A percentile compares a stretch with the other conserved stretches of the same genome.
phyloP scores from a whole-genome alignment of 2,888 invertebrate species.

The Antheraea yamamai region DNA sequence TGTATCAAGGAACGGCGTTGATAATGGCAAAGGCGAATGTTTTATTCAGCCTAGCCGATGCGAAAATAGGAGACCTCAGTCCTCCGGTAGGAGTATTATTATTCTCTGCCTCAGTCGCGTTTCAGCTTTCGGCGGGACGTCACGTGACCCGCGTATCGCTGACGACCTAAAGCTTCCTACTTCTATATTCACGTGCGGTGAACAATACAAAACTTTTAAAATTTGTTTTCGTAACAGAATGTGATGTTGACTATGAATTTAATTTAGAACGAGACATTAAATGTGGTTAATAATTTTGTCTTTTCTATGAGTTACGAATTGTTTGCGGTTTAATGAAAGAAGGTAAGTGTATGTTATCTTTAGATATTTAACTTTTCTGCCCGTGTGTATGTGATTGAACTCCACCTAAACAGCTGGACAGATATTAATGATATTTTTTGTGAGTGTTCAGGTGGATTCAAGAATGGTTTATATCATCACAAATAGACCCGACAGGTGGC shows the following conservation, averaged over 20 bases:
- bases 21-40: neutral
- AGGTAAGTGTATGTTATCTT: neutral
- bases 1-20: neutral
- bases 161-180: neutral
- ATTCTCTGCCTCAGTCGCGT: neutral
- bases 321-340: neutral
- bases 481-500: too few relatives aligned
- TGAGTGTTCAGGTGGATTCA: too few relatives aligned
- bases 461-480: too few relatives aligned
- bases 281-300: neutral
- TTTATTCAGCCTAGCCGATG: neutral
- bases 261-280: neutral
- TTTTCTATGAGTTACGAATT: neutral
- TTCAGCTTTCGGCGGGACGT: slow-evolving; percentile 6
- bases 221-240: neutral
- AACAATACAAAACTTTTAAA: neutral
- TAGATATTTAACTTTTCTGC: too few relatives aligned
- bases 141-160: neutral
- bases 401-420: too few relatives aligned
- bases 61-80: neutral
- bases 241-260: neutral
- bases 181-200: neutral
- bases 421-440: too few relatives aligned
- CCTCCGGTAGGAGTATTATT: too few relatives aligned
- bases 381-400: too few relatives aligned